Evolutionary conservation across 2,113 vertebrate species (phyloP), one percentile per base, ranked within the genome.

Genomic region (Syngnathus scovelli): DNA sequence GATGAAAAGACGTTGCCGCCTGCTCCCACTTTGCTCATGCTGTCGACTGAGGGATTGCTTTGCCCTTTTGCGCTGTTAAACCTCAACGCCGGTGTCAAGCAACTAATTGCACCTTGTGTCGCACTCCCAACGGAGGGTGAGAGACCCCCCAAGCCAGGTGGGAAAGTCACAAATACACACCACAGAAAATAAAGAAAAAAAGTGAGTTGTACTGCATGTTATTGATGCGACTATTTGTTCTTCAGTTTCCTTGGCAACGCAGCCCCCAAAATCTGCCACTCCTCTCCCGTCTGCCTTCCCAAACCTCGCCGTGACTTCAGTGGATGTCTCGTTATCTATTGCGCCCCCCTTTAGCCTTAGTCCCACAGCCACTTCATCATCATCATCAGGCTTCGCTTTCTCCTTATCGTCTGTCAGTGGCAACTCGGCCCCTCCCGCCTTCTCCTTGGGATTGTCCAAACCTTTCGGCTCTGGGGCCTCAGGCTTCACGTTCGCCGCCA

Each of bases 21-120:
- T 23, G 92, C 91, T 2, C 97, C 97, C 12, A 91, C 91, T 33
- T 90, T 99, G 78, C 87, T 99, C 78, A 80, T 99, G 72, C 92
- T 99, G 6, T 98, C 96, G 23, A 98, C 97, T 0, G 95, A 98
- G 19, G 97, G 97, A 9, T 89, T 98, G 1, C 90, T 99, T 33
- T 98, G 96, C 80, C 95, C 97, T 0, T 99, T 98, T 81, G 91
- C 96, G 18, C 92, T 98, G 83, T 91, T 98, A 73, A 99, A 98
- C 77, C 86, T 93, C 67, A 98, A 95, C 70, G 92, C 92, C 0
- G 94, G 93, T 0, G 85, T 89, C 5, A 92, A 91, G 60, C 90
- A 93, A 0, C 85, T 96, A 13, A 86, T 93, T 0, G 74, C 82
- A 41, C 74, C 83, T 1, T 85, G 93, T 0, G 76, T 85, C 48